Evolutionary conservation across 2,113 vertebrate species (phyloP), one percentile per base, ranked within the genome.

Genomic region (Atherinomorus stipes): DNA sequence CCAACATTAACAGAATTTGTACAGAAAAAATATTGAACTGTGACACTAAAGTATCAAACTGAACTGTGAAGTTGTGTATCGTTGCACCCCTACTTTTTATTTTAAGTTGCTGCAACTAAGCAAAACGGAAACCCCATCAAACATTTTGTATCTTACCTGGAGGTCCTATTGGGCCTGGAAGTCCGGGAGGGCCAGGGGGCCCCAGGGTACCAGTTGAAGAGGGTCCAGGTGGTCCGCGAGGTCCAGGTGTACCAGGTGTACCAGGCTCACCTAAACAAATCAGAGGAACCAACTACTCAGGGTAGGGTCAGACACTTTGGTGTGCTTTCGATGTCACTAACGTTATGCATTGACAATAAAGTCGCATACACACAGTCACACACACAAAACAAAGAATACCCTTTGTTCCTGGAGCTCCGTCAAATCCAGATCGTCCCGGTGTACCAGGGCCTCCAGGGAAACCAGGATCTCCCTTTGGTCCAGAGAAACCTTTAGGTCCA

Each of bases 401-500:
- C 98, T 99, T 99, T 47, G 82, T 0, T 63, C 98, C 98, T 49
- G 95, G 86, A 40, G 37, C 51, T 53, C 97, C 97, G 83, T 98
- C 95, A 68, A 95, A 92, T 74, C 97, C 98, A 79, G 91, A 51
- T 22, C 85, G 91, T 52, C 98, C 97, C 56, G 96, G 94, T 60
- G 88, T 49, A 58, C 98, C 98, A 50, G 96, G 94, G 50, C 11
- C 87, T 69, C 98, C 98, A 72, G 96, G 95, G 77, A 96, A 97
- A 64, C 98, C 98, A 64, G 93, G 40, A 83, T 98, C 96, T 84
- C 98, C 98, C 91, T 98, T 99, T 78, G 92, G 85, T 74, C 98
- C 98, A 7, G 87, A 31, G 62, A 86, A 12, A 68, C 95, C 98
- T 94, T 97, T 97, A 67, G 68, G 22, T 62, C 97, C 97, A 44